Evolutionary conservation across 2,888 invertebrate genomes (phyloP).

Genomic region (Monochamus alternatus): DNA sequence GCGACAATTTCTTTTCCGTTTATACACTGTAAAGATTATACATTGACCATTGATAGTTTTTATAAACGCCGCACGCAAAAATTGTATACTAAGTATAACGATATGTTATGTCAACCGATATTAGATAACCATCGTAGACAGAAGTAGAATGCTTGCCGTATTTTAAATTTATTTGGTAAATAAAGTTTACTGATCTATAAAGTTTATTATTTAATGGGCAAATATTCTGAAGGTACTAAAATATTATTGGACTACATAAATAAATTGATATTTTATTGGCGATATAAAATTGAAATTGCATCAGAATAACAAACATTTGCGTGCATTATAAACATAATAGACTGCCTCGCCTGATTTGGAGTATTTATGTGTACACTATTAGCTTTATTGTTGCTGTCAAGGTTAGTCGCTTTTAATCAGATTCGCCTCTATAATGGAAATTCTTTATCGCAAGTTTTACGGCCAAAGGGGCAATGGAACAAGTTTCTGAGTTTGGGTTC

Average conservation of each 20-base stretch:
- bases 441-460: too few species aligned
- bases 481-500: too few species aligned
- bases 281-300: constrained; percentile 30
- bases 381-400: constrained; percentile 5
- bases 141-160: not conserved
- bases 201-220: constrained; percentile 18
- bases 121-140: not conserved
- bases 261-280: constrained; percentile 30
- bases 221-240: constrained; percentile 29
- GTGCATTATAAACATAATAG: constrained; percentile 20
- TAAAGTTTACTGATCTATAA: constrained; percentile 16
- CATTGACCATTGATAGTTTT: too few species aligned
- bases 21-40: too few species aligned
- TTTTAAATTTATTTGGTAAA: constrained; percentile 20
- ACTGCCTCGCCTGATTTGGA: constrained; percentile 15
- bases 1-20: too few species aligned
- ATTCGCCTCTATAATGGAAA: too few species aligned
- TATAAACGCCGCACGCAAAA: too few species aligned
- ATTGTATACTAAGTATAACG: too few species aligned
- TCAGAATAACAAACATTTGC: constrained; percentile 25
- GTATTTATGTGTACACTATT: constrained; percentile 19
- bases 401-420: too few species aligned
- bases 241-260: constrained; percentile 30
- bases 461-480: too few species aligned
- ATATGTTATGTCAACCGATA: not conserved